A percentile compares a stretch with the other conserved stretches of the same genome.
These are phyloP conservation scores for Coilia nasus DNA, from an alignment of 2,797 vertebrate species.

Conservation along the genomic window DNA sequence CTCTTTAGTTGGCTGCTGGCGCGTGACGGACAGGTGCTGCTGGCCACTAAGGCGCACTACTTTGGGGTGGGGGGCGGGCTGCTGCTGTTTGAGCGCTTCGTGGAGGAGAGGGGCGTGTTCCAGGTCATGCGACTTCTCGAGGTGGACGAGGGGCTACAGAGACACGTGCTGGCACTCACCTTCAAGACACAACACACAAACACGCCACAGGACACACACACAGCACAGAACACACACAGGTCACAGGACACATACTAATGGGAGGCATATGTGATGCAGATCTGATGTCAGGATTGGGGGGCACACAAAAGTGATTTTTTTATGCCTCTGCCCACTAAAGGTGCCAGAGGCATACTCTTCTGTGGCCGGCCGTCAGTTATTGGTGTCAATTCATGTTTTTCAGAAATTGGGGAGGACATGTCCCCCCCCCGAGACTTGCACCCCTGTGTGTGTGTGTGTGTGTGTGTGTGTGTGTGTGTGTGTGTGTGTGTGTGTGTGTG, in stretches of 20 bases:
- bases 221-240: not conserved
- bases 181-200: constrained; percentile 70
- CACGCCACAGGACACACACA: too few relatives aligned
- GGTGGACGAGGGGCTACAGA: constrained; percentile 84
- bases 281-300: too few relatives aligned
- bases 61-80: constrained; percentile 92
- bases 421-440: too few relatives aligned
- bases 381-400: too few relatives aligned
- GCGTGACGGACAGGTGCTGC: constrained; percentile 78
- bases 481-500: too few relatives aligned
- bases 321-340: too few relatives aligned
- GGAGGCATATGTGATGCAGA: too few relatives aligned
- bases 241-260: not conserved
- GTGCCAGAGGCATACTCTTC: too few relatives aligned
- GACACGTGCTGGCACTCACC: constrained; percentile 81
- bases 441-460: constrained; percentile 12
- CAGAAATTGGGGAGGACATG: too few relatives aligned
- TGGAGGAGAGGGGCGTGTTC: constrained; percentile 81
- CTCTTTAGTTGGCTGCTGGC: constrained; percentile 79
- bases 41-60: constrained; percentile 93
- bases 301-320: too few relatives aligned
- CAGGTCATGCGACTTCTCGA: constrained; percentile 73
- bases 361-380: too few relatives aligned
- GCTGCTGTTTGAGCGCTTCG: constrained; percentile 84
- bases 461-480: not conserved